phyloP scores from a whole-genome alignment of 2,797 vertebrate genomes.

The Dromococcyx pavoninus region DNA sequence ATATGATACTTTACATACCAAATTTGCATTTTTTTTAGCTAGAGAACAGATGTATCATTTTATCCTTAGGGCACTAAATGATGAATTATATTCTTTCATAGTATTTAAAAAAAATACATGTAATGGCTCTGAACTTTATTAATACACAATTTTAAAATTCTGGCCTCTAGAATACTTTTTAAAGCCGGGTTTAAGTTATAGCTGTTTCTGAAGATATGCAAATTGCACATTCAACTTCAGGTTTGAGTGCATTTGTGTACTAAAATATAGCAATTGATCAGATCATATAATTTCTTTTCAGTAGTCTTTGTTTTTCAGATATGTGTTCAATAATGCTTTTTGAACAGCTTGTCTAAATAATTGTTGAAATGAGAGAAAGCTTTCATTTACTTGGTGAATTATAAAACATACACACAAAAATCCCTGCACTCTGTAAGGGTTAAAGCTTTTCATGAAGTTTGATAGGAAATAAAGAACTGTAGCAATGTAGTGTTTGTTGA shows the following conservation, averaged over 20 bases:
- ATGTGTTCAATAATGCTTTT: constrained; percentile 15
- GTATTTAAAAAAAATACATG: background rate
- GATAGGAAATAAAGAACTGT: constrained; percentile 58
- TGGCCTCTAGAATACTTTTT: background rate
- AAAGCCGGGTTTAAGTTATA: background rate
- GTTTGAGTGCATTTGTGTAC: constrained; percentile 2
- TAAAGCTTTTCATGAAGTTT: constrained; percentile 52
- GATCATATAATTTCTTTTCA: background rate
- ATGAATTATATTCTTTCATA: background rate
- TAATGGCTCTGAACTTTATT: background rate
- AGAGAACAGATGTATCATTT: background rate
- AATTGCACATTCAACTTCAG: background rate
- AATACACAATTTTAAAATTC: background rate
- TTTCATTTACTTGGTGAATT: constrained; percentile 39
- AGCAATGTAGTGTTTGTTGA: constrained; percentile 51
- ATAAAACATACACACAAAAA: constrained; percentile 36
- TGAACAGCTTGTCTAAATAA: constrained; percentile 48
- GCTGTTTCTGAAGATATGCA: background rate
- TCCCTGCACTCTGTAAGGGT: constrained; percentile 5
- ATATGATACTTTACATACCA: background rate
- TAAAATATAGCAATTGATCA: background rate
- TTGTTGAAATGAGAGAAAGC: constrained; percentile 48
- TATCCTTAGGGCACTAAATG: background rate
- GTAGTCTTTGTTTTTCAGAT: background rate
- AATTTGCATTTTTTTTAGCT: background rate